Conservation (phyloP, 2,113 vertebrate genomes). For the Empidonax traillii region DNA sequence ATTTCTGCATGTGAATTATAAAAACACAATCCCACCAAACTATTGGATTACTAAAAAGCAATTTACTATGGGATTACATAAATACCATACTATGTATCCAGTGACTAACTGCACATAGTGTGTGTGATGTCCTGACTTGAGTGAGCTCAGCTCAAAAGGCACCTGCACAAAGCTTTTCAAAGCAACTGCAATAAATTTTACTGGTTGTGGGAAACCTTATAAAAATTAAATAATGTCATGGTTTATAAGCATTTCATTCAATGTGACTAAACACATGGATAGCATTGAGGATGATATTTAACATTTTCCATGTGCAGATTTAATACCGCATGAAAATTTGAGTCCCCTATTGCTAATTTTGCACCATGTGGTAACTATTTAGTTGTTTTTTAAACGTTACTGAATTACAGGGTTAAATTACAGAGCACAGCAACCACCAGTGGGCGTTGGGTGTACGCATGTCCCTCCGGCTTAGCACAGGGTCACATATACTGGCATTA, state of each 20-base stretch:
- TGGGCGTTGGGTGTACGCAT: neutral
- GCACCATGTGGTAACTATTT: constrained; percentile 80
- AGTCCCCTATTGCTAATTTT: constrained; percentile 77
- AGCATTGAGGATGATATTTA: constrained; percentile 74
- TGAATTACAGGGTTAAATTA: constrained; percentile 74
- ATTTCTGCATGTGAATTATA: constrained; percentile 28
- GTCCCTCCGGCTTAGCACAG: constrained; percentile 57
- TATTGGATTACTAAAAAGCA: constrained; percentile 47
- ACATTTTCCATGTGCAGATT: constrained; percentile 77
- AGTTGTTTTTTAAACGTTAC: constrained; percentile 68
- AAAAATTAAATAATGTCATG: constrained; percentile 79
- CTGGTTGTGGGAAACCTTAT: constrained; percentile 75
- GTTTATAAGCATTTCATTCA: constrained; percentile 76
- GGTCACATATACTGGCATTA: constrained; percentile 64
- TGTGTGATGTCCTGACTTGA: constrained; percentile 49
- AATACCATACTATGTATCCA: constrained; percentile 12
- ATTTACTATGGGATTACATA: constrained; percentile 28
- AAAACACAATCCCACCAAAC: constrained; percentile 24
- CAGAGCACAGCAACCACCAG: constrained; percentile 60
- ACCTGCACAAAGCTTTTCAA: constrained; percentile 74
- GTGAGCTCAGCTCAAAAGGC: constrained; percentile 62
- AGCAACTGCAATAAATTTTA: constrained; percentile 73
- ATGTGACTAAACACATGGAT: constrained; percentile 75
- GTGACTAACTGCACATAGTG: constrained; percentile 53
- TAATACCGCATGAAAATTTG: constrained; percentile 69